These are phyloP conservation scores for Drosophila gunungcola DNA, from an alignment of 1,140 invertebrate species.

Conservation along the genomic window DNA sequence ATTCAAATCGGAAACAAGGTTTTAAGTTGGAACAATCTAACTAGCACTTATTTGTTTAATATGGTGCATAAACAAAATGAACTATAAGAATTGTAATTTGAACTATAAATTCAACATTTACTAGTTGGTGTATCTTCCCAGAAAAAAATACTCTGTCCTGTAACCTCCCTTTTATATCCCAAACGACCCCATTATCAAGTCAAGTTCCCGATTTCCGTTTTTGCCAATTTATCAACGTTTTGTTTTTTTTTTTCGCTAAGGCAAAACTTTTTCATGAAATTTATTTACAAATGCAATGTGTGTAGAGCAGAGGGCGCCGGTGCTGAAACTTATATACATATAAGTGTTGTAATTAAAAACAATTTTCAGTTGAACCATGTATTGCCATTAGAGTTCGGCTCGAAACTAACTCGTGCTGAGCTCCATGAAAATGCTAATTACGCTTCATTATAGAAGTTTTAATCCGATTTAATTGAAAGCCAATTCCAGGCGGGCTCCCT, in stretches of 20 bases:
- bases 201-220: constrained; percentile 31
- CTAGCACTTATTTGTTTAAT: too few relatives aligned
- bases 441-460: constrained; percentile 53
- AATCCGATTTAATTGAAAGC: constrained; percentile 71
- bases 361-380: constrained; percentile 21
- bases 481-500: constrained; percentile 38
- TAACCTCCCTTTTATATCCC: background rate
- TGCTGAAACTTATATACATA: constrained; percentile 5
- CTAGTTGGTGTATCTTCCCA: background rate
- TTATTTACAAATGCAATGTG: constrained; percentile 30
- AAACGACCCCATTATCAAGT: background rate
- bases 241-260: constrained; percentile 36
- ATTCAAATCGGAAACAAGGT: background rate
- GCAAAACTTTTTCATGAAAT: constrained; percentile 47
- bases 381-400: constrained; percentile 25
- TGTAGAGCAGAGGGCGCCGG: background rate
- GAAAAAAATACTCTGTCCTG: background rate
- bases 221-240: constrained; percentile 44
- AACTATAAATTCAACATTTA: background rate
- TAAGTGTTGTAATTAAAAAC: constrained; percentile 47
- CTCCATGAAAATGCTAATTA: constrained; percentile 59
- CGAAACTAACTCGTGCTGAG: constrained; percentile 17
- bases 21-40: too few relatives aligned
- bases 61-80: too few relatives aligned
- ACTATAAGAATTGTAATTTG: too few relatives aligned